Percentiles rank a stretch among this genome's conserved stretches.
Evolutionary conservation across 1,140 invertebrate species (phyloP).

Genomic region (Formica exsecta): DNA sequence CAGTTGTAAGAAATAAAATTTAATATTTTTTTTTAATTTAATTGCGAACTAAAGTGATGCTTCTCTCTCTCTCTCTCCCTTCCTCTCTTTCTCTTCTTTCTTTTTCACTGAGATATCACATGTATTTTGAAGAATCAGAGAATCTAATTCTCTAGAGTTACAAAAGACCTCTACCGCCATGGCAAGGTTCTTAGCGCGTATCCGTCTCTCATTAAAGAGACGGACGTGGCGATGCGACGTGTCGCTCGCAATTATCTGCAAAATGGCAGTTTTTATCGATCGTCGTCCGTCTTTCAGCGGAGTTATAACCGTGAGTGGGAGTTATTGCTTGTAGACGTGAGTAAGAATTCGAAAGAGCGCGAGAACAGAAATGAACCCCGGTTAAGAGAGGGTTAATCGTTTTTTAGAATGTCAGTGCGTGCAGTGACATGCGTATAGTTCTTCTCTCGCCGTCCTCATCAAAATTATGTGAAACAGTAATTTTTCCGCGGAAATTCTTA

Average conservation of each 20-base stretch:
- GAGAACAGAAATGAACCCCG: background rate
- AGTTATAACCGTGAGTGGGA: conserved; percentile 49
- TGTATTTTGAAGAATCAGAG: background rate
- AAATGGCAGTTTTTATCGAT: conserved; percentile 45
- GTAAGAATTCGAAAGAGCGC: conserved; percentile 42
- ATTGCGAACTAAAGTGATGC: background rate
- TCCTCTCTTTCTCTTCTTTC: no score
- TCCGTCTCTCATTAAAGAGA: conserved; percentile 41
- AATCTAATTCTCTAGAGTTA: background rate
- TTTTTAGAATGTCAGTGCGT: conserved; percentile 37
- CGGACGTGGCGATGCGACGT: conserved; percentile 5
- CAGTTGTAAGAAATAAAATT: background rate
- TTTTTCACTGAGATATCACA: no score
- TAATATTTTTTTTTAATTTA: background rate
- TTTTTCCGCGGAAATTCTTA: background rate
- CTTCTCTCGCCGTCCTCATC: background rate
- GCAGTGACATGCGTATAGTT: background rate
- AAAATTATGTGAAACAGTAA: conserved; percentile 30
- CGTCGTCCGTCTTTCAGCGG: conserved; percentile 22
- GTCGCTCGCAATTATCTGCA: conserved; percentile 47
- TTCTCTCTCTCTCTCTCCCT: no score
- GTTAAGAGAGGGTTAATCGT: conserved; percentile 18
- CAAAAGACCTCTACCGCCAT: no score
- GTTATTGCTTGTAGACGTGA: conserved; percentile 51
- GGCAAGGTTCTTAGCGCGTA: background rate